Conservation (phyloP, 2,113 vertebrate genomes). For the Sus scrofa region DNA sequence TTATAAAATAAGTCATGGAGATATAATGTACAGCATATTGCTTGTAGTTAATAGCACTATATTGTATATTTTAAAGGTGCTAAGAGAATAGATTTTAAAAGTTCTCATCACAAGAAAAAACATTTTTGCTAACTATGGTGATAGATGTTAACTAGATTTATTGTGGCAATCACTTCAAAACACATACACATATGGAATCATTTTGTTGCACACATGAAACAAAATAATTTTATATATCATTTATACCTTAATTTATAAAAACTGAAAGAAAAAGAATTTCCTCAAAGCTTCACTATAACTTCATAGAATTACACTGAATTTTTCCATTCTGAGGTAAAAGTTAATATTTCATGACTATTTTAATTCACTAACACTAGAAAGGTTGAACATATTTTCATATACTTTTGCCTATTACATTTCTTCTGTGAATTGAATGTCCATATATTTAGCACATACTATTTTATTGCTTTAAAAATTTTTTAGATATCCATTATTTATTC, state of each 20-base stretch:
- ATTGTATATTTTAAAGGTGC: not conserved
- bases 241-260: not conserved
- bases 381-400: not conserved
- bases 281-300: not conserved
- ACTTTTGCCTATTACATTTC: not conserved
- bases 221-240: not conserved
- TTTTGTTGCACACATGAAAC: not conserved
- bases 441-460: not conserved
- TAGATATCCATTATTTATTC: not conserved
- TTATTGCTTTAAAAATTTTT: not conserved
- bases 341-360: not conserved
- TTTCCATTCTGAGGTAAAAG: not conserved
- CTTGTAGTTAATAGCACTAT: not conserved
- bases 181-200: not conserved
- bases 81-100: not conserved
- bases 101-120: not conserved
- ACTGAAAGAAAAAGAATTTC: not conserved
- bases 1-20: not conserved
- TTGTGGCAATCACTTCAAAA: not conserved
- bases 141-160: not conserved
- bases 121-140: not conserved
- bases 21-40: not conserved
- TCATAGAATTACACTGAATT: not conserved
- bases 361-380: not conserved
- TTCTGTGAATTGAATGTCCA: not conserved